Evolutionary conservation across 2,113 vertebrate species (phyloP).

Genomic region (Psephotus haematonotus): DNA sequence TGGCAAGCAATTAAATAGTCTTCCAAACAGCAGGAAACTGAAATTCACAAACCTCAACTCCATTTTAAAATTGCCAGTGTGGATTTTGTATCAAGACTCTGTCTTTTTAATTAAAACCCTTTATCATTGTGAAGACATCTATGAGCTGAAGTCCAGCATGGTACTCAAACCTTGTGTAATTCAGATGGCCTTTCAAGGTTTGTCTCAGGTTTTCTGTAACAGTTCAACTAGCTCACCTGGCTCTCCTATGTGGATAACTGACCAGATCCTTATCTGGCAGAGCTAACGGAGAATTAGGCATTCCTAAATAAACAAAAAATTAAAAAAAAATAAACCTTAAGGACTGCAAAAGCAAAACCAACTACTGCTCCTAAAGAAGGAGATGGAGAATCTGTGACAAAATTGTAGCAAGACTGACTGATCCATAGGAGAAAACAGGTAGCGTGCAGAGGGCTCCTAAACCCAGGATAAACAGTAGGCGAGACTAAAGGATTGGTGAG

Average conservation of each 20-base stretch:
- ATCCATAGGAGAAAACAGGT: background rate
- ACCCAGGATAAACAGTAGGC: background rate
- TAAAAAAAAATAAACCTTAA: background rate
- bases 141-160: background rate
- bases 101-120: background rate
- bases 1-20: background rate
- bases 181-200: background rate
- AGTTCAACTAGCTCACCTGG: background rate
- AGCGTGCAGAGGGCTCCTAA: background rate
- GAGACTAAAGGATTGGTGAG: background rate
- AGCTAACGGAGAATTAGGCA: background rate
- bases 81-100: background rate
- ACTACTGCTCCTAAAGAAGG: background rate
- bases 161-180: background rate
- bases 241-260: background rate
- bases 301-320: background rate
- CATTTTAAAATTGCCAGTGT: background rate
- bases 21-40: slow-evolving; percentile 25
- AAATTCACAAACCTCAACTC: slow-evolving; percentile 1
- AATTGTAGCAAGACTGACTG: background rate
- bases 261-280: background rate
- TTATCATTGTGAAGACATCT: background rate
- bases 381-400: background rate
- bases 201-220: background rate
- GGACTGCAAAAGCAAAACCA: background rate